These are phyloP conservation scores for Orientallactaga sibirica DNA, from an alignment of 2,797 vertebrate genomes.

Conservation along the genomic window DNA sequence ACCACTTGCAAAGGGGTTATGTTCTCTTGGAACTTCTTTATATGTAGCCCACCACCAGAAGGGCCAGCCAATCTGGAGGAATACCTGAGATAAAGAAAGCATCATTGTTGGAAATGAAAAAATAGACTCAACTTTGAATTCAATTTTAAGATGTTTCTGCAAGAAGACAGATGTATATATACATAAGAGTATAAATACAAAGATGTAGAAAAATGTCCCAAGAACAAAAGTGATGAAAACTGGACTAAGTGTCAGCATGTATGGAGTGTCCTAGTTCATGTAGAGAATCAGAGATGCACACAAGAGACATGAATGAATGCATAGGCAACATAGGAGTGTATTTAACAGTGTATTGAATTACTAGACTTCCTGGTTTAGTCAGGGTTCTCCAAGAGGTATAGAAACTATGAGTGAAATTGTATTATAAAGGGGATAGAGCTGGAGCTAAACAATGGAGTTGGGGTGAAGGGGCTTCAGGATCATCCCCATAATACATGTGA, in stretches of 20 bases:
- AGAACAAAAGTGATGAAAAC: background rate
- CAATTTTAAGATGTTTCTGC: background rate
- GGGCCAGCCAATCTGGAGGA: too few species aligned
- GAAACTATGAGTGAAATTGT: too few species aligned
- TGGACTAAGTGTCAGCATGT: background rate
- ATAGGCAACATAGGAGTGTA: background rate
- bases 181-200: background rate
- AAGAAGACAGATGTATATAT: background rate
- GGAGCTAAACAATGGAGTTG: background rate
- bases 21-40: too few species aligned
- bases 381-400: too few species aligned
- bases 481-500: background rate
- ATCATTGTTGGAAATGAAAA: background rate
- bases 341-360: too few species aligned
- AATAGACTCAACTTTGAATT: background rate
- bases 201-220: background rate
- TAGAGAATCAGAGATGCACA: background rate
- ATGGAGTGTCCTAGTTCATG: background rate
- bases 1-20: too few species aligned
- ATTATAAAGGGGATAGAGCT: too few species aligned
- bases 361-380: too few species aligned
- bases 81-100: background rate
- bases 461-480: background rate
- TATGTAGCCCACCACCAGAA: too few species aligned
- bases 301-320: background rate